Percentiles rank a stretch among this genome's conserved stretches.
Conservation (phyloP, 2,888 invertebrate genomes). For the Nemurella pictetii region DNA sequence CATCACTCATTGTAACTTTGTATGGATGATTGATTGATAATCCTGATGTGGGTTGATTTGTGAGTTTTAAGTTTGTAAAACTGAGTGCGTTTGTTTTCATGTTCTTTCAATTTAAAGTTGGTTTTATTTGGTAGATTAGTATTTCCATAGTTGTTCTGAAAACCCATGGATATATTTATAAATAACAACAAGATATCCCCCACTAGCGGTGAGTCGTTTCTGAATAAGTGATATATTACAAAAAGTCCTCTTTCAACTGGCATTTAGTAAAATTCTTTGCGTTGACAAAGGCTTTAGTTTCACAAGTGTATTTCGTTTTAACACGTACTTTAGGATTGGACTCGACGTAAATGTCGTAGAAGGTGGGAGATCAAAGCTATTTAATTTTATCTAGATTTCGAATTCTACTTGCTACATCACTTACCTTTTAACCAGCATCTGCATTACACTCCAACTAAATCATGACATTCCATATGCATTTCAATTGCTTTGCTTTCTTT, state of each 20-base stretch:
- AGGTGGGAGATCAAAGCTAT: background rate
- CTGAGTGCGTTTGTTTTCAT: too few species aligned
- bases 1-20: too few species aligned
- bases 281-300: background rate
- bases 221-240: too few species aligned
- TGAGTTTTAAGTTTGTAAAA: too few species aligned
- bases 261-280: background rate
- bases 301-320: background rate
- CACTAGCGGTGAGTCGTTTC: too few species aligned
- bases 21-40: too few species aligned
- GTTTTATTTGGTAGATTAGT: too few species aligned
- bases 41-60: too few species aligned
- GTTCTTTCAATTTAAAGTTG: too few species aligned
- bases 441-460: background rate
- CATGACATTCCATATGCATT: background rate
- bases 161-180: too few species aligned
- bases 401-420: background rate
- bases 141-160: too few species aligned
- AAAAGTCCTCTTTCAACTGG: background rate
- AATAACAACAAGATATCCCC: too few species aligned
- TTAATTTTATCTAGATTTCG: background rate
- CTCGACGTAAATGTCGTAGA: background rate
- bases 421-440: background rate
- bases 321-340: background rate
- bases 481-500: background rate